Base-by-base conservation (phyloP, 1,140 invertebrate species). In the Tetragnatha versicolor region DNA sequence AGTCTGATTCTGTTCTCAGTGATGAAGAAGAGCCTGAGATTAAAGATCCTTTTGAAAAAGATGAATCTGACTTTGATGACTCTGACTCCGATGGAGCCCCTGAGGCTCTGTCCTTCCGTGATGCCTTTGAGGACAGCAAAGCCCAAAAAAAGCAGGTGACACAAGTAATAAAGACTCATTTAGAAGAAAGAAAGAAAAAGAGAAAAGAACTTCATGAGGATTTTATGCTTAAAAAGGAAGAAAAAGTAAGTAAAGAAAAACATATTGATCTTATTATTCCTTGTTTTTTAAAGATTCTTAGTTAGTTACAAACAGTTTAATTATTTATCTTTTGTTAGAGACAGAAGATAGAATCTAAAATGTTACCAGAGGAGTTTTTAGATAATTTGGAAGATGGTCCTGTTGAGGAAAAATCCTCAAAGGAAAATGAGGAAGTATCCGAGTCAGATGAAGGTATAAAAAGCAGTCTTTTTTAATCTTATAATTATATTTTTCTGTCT, bases 71-170 rank as follows among this genome's bases (percentile, higher is more conserved):
- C 1, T 7, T 37, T 20, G 49, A 53, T 7, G 68, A 70, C 27
- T 70, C 68, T 27, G 68, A 68, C 35, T 68, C 65, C 5, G 65
- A 68, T 51, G 27, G 35, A 22, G 6, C 68, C 29, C 68, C 68
- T 2, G 35, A 55, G 27, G 31, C 49, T 27, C 6, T 70, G 1
- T 39, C 68, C 20, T 55, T 55, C 20, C 53, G 39, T 53, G 14
- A 10, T 37, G 49, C 68, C 20, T 17, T 37, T 17, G 49, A 55
- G 29, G n/a, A 35, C 6, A 20, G 9, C 3, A 70, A 55, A 39
- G 20, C 25, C n/a, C 35, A 33, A 20, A 31, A 31, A 20, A 35
- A 39, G 29, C 20, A 55, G 4, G 27, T 22, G 4, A 39, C 12
- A 22, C 27, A 55, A 70, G 33, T 55, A 3, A 55, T 70, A 53